Evolutionary conservation across 2,113 vertebrate genomes (phyloP), one percentile per base, ranked within the genome.

Genomic region (Ascaphus truei): DNA sequence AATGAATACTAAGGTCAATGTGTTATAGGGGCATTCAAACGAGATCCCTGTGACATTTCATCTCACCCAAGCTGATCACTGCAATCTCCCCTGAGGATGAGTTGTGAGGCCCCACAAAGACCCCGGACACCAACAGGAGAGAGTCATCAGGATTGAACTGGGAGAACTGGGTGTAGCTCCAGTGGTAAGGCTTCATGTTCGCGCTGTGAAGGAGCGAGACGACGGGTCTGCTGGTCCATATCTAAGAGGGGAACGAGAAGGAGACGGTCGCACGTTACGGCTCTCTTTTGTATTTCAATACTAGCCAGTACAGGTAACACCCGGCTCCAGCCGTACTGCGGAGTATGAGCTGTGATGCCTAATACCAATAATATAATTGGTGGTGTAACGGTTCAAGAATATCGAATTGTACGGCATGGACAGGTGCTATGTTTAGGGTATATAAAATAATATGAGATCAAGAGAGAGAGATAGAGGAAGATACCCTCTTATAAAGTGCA

Each of bases 121-220:
- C 95, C 1, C 97, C 97, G 0, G 97, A 99, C 25, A 98, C 96
- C 39, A 99, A 83, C 25, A 99, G 86, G 52, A 99, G 91, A 1
- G 92, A 93, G 81, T 98, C 96, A 1, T 99, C 95, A 0, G 90
- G 86, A 56, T 98, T 99, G 81, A 99, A 99, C 90, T 99, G 96
- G 66, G 96, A 99, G 85, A 97, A 98, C 85, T 98, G 97, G 2
- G 96, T 98, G 86, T 99, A 98, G 79, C 94, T 96, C 97, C 97
- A 99, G 81, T 98, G 97, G 83, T 95, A 96, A 0, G 92, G 89
- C 9, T 94, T 92, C 97, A 99, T 98, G 80, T 95, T 96, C 27
- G 91, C 89, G 58, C 95, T 98, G 83, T 98, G 96, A 75, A 94
- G 92, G 84, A 99, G 75, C 2, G 94, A 85, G 73, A 98, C 88